A percentile compares a stretch with the other conserved stretches of the same genome.
Conservation (phyloP, 2,113 vertebrate genomes). For the Noctilio leporinus region DNA sequence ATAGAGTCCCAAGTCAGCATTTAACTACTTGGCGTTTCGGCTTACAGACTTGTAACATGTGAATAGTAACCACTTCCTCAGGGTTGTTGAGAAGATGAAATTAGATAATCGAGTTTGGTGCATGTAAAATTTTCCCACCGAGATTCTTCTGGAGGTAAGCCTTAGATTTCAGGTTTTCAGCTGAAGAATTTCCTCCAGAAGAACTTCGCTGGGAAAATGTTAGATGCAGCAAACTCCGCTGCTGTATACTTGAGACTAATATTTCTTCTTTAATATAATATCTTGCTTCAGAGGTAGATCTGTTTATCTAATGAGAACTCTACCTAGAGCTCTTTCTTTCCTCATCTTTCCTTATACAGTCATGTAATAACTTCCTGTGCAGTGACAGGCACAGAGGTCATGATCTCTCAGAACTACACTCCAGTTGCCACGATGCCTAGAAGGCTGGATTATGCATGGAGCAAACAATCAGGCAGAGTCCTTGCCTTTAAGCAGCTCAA, state of each 20-base stretch:
- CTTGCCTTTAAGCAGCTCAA: background rate
- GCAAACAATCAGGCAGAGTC: background rate
- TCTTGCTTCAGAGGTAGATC: background rate
- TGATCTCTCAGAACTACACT: background rate
- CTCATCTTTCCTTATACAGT: background rate
- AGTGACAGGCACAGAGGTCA: background rate
- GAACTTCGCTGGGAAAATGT: background rate
- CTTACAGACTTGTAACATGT: conserved; percentile 1
- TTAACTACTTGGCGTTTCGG: background rate
- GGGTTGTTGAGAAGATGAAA: conserved; percentile 36
- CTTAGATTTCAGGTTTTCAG: background rate
- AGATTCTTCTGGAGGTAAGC: conserved; percentile 5
- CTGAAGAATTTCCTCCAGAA: background rate
- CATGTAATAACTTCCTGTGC: background rate
- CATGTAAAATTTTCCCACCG: conserved; percentile 34
- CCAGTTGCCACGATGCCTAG: background rate
- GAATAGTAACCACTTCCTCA: conserved; percentile 40
- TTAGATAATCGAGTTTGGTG: conserved; percentile 51
- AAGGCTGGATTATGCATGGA: background rate
- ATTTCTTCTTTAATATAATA: background rate
- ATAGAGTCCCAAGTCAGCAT: background rate
- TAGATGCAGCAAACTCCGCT: background rate
- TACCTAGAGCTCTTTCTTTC: background rate
- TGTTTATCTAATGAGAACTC: background rate
- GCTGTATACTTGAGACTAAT: background rate